Percentiles rank a stretch among this genome's conserved stretches.
These are phyloP conservation scores for Galeruca laticollis DNA, from an alignment of 2,888 invertebrate species.

Conservation along the genomic window DNA sequence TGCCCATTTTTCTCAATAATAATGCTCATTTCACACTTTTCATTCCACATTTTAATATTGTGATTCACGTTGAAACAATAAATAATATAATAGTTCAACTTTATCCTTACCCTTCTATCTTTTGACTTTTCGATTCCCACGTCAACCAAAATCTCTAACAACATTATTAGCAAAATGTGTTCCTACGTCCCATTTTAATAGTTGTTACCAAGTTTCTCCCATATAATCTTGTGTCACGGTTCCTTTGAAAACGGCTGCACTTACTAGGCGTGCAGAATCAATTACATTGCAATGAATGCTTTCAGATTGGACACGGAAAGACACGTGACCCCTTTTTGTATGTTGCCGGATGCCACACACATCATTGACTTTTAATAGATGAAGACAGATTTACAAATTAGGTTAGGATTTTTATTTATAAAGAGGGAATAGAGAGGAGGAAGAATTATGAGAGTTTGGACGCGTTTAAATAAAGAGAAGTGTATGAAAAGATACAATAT, in stretches of 20 bases:
- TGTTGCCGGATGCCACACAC: conserved; percentile 50
- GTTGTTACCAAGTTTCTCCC: conserved; percentile 55
- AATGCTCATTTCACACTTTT: too few relatives aligned
- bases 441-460: background rate
- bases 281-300: conserved; percentile 57
- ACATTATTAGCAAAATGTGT: conserved; percentile 37
- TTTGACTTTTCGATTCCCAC: conserved; percentile 19
- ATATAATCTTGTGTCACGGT: conserved; percentile 65
- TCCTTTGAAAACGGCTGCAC: conserved; percentile 62
- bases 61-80: too few relatives aligned
- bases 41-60: too few relatives aligned
- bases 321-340: conserved; percentile 69
- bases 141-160: conserved; percentile 29
- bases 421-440: background rate
- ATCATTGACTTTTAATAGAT: conserved; percentile 54
- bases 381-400: conserved; percentile 38
- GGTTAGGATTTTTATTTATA: conserved; percentile 27
- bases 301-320: conserved; percentile 70
- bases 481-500: too few relatives aligned
- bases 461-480: too few relatives aligned
- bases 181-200: conserved; percentile 20
- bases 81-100: too few relatives aligned
- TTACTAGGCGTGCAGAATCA: conserved; percentile 64
- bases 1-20: too few relatives aligned
- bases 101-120: too few relatives aligned